Evolutionary conservation across 2,113 vertebrate genomes (phyloP), one percentile per base, ranked within the genome.

Genomic region (Lampris incognitus): DNA sequence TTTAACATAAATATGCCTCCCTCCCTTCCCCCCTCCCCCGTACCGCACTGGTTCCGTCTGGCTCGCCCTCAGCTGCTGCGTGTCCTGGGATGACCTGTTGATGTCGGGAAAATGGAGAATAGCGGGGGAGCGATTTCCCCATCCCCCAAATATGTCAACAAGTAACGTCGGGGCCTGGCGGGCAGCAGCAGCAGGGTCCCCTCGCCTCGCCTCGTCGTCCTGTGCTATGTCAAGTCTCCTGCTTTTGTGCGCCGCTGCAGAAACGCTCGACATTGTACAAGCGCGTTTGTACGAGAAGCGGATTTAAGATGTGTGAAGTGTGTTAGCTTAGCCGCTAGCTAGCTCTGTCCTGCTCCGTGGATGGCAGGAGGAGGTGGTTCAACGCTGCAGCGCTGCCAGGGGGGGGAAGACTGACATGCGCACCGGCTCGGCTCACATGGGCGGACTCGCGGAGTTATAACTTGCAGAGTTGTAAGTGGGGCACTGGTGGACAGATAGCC

Each of bases 51-150:
- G 93, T 95, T 93, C 87, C 86, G 92, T 94, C 92, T 92, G 93
- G 93, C 94, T 94, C 91, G 90, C 92, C 91, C 92, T 92, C 92
- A 87, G 92, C 90, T 89, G 92, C 93, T 92, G 93, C 92, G 87
- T 94, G 94, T 95, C 94, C 94, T 90, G 94, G 93, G 94, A 94
- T 95, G 94, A 95, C 94, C 94, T 95, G 94, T 94, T 94, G 95
- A 93, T 94, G 95, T 94, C 93, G 92, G 89, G 90, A 89, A 92
- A 94, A 92, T 92, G 92, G 92, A 93, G 85, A 83, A 91, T 92
- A 89, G 91, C 92, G 90, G 91, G 87, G 89, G 85, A 86, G 90
- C 84, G 87, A 88, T 88, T 88, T 85, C 88, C 89, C 89, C 89
- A 88, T 91, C 91, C 82, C 91, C 84, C 68, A 89, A 87, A 88